Evolutionary conservation across 2,797 vertebrate genomes (phyloP).

Genomic region (Neosilurus hyrtlii): DNA sequence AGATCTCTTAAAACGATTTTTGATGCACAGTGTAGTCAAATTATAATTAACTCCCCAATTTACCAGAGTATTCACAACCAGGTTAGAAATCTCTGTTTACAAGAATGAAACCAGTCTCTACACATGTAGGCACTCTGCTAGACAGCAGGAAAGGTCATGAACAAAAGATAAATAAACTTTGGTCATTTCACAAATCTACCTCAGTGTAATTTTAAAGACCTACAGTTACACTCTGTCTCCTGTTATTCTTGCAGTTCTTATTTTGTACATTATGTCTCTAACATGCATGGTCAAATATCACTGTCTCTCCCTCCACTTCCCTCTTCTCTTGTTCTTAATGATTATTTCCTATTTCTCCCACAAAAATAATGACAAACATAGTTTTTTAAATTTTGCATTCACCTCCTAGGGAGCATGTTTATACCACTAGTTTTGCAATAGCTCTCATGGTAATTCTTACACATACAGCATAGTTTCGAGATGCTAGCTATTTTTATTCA

Average conservation of each 20-base stretch:
- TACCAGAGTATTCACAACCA: neutral
- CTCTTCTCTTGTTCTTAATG: neutral
- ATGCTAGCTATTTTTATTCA: neutral
- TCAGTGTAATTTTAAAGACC: too few species aligned
- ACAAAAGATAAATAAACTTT: neutral
- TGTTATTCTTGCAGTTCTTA: too few species aligned
- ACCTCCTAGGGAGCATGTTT: neutral
- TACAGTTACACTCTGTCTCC: too few species aligned
- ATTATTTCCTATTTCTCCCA: neutral
- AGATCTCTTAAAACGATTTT: too few species aligned
- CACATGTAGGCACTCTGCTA: neutral
- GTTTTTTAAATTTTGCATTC: neutral
- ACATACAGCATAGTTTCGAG: neutral
- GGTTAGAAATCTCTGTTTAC: neutral
- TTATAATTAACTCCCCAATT: neutral
- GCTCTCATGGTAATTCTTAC: too few species aligned
- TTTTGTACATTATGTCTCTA: too few species aligned
- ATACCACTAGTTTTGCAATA: neutral
- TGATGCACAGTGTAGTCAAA: too few species aligned
- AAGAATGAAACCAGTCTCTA: neutral
- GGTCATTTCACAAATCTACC: too few species aligned
- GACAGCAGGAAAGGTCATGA: neutral
- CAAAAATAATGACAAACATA: neutral
- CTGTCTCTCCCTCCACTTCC: neutral
- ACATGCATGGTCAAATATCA: neutral